Evolutionary conservation across 2,888 invertebrate genomes (phyloP).

Genomic region (Lasioglossum oenotherae): DNA sequence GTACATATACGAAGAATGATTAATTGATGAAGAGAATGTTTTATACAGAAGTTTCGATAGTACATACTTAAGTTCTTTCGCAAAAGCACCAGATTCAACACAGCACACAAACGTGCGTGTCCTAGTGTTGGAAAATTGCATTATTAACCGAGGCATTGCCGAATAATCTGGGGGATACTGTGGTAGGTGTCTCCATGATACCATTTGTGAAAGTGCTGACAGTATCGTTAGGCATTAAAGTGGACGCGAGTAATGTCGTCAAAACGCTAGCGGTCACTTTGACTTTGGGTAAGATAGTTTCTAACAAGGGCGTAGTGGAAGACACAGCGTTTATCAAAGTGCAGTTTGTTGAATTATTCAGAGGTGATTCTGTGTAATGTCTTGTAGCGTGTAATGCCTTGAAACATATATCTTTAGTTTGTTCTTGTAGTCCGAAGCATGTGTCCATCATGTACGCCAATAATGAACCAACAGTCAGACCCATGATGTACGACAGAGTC

Average conservation of each 20-base stretch:
- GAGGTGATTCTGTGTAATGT: conserved; percentile 38
- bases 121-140: conserved; percentile 72
- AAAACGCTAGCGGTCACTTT: conserved; percentile 72
- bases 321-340: conserved; percentile 72
- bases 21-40: neutral
- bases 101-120: conserved; percentile 59
- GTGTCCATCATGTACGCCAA: conserved; percentile 92
- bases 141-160: conserved; percentile 76
- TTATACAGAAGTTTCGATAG: neutral
- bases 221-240: conserved; percentile 73
- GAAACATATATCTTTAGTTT: conserved; percentile 80
- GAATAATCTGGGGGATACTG: conserved; percentile 74
- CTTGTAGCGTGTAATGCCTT: conserved; percentile 66
- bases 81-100: conserved; percentile 68
- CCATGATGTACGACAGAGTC: conserved; percentile 96
- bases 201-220: conserved; percentile 67
- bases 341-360: conserved; percentile 71
- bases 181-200: conserved; percentile 71
- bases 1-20: neutral
- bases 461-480: conserved; percentile 92
- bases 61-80: neutral
- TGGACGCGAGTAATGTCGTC: conserved; percentile 67
- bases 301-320: conserved; percentile 71
- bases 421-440: conserved; percentile 78
- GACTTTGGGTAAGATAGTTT: conserved; percentile 74